Base-by-base conservation (phyloP, 2,888 invertebrate species). In the Conchocele bisecta region DNA sequence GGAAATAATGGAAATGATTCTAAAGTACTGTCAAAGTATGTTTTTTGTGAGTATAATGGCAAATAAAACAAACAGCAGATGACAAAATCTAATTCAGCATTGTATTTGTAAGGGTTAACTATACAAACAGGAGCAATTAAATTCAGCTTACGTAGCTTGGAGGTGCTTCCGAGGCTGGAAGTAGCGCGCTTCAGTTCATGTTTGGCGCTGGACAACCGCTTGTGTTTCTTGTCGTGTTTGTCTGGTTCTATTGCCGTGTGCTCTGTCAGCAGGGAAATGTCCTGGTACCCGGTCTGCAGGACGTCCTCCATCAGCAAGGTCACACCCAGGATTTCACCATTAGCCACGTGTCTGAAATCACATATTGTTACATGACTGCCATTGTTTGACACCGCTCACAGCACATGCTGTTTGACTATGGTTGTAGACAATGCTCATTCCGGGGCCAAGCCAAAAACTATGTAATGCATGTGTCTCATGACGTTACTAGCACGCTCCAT, bases 311-410 rank as follows among this genome's bases (percentile, higher is more conserved):
- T 88, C 33, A 89, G 76, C 37, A 91, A 68, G 0, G 87, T 86
- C 24, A 91, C 89, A 3, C 90, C 90, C n/a, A 91, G 87, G 31
- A 90, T 88, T 68, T 90, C 90, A 0, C 91, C 91, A 71, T 90
- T 88, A 15, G 90, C 89, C n/a, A 89, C 89, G 77, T 89, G 88
- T 68, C 90, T 90, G 72, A 41, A 64, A 53, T 15, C 7, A 22
- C n/a, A n/a, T n/a, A n/a, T n/a, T n/a, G n/a, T n/a, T n/a, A n/a
- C n/a, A n/a, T n/a, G n/a, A n/a, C n/a, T n/a, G n/a, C n/a, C n/a
- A n/a, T n/a, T n/a, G n/a, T n/a, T n/a, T n/a, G n/a, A n/a, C n/a
- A n/a, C n/a, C n/a, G n/a, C n/a, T n/a, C n/a, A n/a, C n/a, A n/a
- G n/a, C n/a, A n/a, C n/a, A n/a, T n/a, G n/a, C n/a, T n/a, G n/a